Percentiles rank a stretch among this genome's conserved stretches.
These are phyloP conservation scores for Lepisosteus oculatus DNA, from an alignment of 2,113 vertebrate genomes.

Conservation along the genomic window DNA sequence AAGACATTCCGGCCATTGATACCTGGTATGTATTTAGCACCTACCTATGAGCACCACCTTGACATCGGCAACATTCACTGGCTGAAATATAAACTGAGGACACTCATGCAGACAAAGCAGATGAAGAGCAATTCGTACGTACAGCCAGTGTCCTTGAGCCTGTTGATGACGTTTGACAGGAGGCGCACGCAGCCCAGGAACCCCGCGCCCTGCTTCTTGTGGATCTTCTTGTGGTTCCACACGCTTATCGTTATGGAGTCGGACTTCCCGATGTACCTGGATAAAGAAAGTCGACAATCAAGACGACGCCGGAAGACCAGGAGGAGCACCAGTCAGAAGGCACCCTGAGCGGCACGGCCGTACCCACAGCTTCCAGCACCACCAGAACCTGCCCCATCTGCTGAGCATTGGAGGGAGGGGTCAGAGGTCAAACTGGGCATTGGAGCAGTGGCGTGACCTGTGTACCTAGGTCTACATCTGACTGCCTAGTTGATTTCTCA, in stretches of 20 bases:
- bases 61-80: slow-evolving; percentile 3
- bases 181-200: slow-evolving; percentile 97
- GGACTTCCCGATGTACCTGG: slow-evolving; percentile 93
- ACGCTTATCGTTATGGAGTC: slow-evolving; percentile 98
- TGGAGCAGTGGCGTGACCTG: too few relatives aligned
- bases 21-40: slow-evolving; percentile 21
- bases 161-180: slow-evolving; percentile 94
- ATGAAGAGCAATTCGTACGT: slow-evolving; percentile 52
- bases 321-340: too few relatives aligned
- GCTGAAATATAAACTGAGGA: slow-evolving; percentile 9
- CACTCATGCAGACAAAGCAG: neutral
- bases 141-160: slow-evolving; percentile 99
- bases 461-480: too few relatives aligned
- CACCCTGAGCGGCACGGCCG: too few relatives aligned
- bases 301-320: too few relatives aligned
- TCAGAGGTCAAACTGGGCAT: too few relatives aligned
- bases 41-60: slow-evolving; percentile 27
- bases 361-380: too few relatives aligned
- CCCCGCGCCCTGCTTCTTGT: slow-evolving; percentile 98
- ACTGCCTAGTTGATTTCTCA: too few relatives aligned
- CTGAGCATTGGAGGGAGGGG: too few relatives aligned
- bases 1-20: slow-evolving; percentile 32
- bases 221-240: slow-evolving; percentile 99
- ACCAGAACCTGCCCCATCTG: too few relatives aligned
- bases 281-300: slow-evolving; percentile 32